Percentiles rank a stretch among this genome's conserved stretches.
phyloP scores from a whole-genome alignment of 2,797 vertebrate genomes.

The Allobates femoralis region DNA sequence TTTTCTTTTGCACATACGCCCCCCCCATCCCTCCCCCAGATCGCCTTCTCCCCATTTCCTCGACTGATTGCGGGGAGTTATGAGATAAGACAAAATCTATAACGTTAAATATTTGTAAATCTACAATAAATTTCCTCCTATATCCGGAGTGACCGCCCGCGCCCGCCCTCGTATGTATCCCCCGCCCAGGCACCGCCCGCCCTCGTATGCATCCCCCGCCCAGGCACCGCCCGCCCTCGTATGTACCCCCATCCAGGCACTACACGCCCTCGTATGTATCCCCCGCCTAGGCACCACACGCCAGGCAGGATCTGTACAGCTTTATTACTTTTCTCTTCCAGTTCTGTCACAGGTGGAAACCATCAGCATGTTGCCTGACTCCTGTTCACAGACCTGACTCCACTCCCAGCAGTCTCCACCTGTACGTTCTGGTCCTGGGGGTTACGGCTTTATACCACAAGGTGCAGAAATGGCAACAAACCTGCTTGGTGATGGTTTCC shows the following conservation, averaged over 20 bases:
- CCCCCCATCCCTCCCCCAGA: not conserved
- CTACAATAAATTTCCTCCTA: slow-evolving; percentile 48
- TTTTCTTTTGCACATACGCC: slow-evolving; percentile 41
- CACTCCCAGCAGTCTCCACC: too few species aligned
- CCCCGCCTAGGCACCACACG: too few species aligned
- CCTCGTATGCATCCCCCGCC: not conserved
- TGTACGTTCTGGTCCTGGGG: too few species aligned
- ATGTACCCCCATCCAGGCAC: too few species aligned
- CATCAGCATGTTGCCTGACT: not conserved
- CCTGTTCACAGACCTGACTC: not conserved
- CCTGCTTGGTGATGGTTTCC: slow-evolving; percentile 5
- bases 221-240: not conserved
- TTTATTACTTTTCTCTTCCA: not conserved
- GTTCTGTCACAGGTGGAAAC: not conserved
- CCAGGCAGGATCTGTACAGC: too few species aligned
- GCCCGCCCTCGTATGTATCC: not conserved
- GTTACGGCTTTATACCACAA: too few species aligned
- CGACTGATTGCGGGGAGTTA: not conserved
- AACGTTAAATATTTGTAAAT: slow-evolving; percentile 43
- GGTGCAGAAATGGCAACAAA: fast-evolving
- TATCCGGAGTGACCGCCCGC: not conserved
- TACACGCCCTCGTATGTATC: not conserved
- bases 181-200: not conserved
- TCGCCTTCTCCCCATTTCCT: not conserved
- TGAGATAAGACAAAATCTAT: not conserved